Evolutionary conservation across 2,113 vertebrate genomes (phyloP).

Genomic region (Girardinichthys multiradiatus): DNA sequence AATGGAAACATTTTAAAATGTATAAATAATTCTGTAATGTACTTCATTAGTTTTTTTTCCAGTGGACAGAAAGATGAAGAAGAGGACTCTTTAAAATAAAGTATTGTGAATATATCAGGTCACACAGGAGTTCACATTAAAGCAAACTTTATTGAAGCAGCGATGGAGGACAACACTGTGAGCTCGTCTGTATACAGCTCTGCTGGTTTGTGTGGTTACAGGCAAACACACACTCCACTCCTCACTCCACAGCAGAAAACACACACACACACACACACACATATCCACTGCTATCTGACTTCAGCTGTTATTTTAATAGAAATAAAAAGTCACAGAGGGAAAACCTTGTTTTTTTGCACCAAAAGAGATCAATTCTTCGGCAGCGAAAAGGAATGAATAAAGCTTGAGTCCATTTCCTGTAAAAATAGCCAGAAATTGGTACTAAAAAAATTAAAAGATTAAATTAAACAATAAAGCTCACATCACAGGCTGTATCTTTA

Average conservation of each 20-base stretch:
- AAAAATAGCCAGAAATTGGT: no score
- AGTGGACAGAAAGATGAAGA: neutral
- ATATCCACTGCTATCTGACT: neutral
- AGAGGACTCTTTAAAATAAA: neutral
- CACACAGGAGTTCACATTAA: conserved; percentile 15
- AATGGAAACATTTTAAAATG: neutral
- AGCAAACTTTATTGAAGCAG: conserved; percentile 58
- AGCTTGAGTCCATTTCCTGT: neutral
- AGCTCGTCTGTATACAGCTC: neutral
- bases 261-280: neutral
- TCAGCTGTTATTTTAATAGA: neutral
- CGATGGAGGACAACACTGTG: conserved; percentile 20
- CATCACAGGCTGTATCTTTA: neutral
- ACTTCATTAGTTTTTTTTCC: no score
- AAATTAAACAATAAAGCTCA: neutral
- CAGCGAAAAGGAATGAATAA: conserved; percentile 2
- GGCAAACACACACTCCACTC: conserved; percentile 7
- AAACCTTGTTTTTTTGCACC: conserved; percentile 19
- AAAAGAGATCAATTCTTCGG: conserved; percentile 19
- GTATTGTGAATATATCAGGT: neutral
- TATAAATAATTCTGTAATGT: neutral
- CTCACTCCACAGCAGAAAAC: conserved; percentile 2
- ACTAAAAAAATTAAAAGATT: no score
- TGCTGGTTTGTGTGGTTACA: conserved; percentile 8
- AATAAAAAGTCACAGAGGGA: neutral